These are phyloP conservation scores for Mionectes olivaceus DNA, from an alignment of 2,797 vertebrate species.

Conservation along the genomic window DNA sequence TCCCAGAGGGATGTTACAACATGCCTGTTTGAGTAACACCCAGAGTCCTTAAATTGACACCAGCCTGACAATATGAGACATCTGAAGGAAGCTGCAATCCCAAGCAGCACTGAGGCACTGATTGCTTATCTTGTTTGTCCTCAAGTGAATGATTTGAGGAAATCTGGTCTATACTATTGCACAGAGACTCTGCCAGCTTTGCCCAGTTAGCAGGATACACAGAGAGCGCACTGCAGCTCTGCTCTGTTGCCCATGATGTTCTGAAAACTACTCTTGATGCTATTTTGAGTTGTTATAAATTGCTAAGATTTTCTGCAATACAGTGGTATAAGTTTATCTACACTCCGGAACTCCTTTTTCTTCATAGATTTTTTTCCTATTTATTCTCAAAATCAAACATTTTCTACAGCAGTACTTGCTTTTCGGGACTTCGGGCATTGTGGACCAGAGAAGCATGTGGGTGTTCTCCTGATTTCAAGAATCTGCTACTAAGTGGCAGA, in stretches of 20 bases:
- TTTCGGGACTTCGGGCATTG: background rate
- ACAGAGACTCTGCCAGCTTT: background rate
- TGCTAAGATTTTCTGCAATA: background rate
- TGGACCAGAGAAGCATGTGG: background rate
- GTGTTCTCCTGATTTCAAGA: background rate
- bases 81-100: background rate
- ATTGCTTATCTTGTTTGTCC: background rate
- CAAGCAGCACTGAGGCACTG: background rate
- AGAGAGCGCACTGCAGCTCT: background rate
- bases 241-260: background rate
- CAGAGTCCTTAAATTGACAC: background rate
- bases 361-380: background rate
- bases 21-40: background rate
- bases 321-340: background rate
- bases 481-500: background rate
- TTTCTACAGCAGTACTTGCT: background rate
- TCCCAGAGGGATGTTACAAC: background rate
- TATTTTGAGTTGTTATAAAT: background rate
- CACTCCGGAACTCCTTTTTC: background rate
- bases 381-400: background rate
- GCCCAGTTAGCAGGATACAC: background rate
- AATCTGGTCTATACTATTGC: background rate
- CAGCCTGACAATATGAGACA: background rate
- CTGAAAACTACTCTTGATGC: background rate
- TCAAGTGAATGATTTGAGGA: background rate